Conservation (phyloP, 2,113 vertebrate species). For the Varanus komodoensis region DNA sequence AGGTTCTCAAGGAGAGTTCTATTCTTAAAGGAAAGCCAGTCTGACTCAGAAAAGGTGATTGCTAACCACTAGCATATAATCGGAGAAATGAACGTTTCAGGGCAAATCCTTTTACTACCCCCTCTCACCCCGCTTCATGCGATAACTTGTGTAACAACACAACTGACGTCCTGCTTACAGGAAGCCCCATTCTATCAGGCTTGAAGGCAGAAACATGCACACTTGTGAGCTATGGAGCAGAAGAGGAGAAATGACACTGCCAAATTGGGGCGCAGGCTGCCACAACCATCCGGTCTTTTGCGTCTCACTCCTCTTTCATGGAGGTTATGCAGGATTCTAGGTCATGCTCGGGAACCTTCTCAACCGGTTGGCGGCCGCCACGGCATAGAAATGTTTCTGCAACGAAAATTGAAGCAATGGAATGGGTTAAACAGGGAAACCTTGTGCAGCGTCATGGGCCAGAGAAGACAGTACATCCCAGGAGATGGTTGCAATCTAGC, state of each 20-base stretch:
- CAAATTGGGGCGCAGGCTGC: constrained; percentile 11
- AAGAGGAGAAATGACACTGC: constrained; percentile 29
- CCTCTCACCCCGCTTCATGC: background rate
- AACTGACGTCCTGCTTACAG: background rate
- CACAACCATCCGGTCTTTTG: constrained; percentile 30
- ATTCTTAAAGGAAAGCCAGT: constrained; percentile 48
- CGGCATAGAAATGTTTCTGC: constrained; percentile 90
- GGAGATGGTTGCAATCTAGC: background rate
- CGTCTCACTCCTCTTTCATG: constrained; percentile 7
- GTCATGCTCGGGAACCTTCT: constrained; percentile 80
- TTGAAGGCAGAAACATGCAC: background rate
- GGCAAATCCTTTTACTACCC: background rate
- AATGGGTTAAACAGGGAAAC: background rate
- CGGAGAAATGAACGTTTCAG: background rate
- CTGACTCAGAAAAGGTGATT: background rate
- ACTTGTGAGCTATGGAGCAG: background rate
- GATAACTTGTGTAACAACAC: constrained; percentile 23
- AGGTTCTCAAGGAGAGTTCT: constrained; percentile 19
- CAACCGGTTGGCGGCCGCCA: constrained; percentile 88
- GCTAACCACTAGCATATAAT: background rate
- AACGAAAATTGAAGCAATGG: constrained; percentile 40
- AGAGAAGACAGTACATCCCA: background rate
- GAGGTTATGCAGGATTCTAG: constrained; percentile 61
- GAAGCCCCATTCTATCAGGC: background rate
- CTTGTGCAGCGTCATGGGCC: background rate